Evolutionary conservation across 2,113 vertebrate species (phyloP).

Genomic region (Centropus bengalensis): DNA sequence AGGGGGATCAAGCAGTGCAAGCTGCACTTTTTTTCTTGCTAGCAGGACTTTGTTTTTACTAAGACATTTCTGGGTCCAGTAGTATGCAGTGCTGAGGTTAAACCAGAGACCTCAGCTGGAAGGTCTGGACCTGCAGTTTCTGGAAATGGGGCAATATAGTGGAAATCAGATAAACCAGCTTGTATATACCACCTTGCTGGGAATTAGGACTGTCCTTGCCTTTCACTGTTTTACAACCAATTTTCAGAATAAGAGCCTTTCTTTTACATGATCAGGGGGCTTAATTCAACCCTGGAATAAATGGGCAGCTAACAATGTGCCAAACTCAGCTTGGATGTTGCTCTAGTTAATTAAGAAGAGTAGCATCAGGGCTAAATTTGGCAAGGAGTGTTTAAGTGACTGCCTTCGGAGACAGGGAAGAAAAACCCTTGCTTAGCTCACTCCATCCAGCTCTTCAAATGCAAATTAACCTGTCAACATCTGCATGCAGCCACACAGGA

Average conservation of each 20-base stretch:
- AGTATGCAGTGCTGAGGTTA: not conserved
- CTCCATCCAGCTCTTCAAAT: conserved; percentile 66
- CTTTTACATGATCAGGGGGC: not conserved
- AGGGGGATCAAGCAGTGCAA: not conserved
- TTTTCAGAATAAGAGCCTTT: not conserved
- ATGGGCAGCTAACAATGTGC: conserved; percentile 1
- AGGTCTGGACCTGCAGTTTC: not conserved
- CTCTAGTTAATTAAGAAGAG: conserved; percentile 48
- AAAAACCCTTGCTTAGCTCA: conserved; percentile 53
- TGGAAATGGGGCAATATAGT: not conserved
- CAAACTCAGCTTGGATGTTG: conserved; percentile 25
- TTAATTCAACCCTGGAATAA: conserved; percentile 39
- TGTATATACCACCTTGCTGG: not conserved
- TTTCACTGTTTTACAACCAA: not conserved
- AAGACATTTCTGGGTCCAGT: not conserved
- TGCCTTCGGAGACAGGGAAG: conserved; percentile 52
- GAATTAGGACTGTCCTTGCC: not conserved
- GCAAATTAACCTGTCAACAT: conserved; percentile 70
- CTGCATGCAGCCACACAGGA: conserved; percentile 51
- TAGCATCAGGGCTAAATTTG: conserved; percentile 38
- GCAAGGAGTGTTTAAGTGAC: conserved; percentile 24
- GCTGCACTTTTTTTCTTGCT: not conserved
- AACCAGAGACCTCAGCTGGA: not conserved
- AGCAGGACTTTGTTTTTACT: not conserved
- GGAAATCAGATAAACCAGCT: not conserved